Conservation (phyloP, 2,113 vertebrate genomes). For the Lampris incognitus region DNA sequence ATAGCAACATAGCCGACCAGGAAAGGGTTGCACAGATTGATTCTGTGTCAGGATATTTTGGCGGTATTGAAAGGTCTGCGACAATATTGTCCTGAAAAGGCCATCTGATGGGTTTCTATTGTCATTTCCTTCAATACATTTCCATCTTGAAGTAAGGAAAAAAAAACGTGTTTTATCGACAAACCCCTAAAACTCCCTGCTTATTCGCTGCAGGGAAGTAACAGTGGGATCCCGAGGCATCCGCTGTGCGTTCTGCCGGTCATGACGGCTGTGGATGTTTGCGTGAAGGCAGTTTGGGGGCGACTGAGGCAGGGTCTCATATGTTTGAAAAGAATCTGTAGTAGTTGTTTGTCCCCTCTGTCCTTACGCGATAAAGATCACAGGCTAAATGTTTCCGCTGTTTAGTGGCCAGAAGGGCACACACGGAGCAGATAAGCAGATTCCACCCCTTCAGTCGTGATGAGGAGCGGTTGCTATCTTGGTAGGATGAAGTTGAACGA, state of each 20-base stretch:
- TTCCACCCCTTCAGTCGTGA: conserved; percentile 21
- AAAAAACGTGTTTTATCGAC: too few relatives aligned
- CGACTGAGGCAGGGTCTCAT: conserved; percentile 18
- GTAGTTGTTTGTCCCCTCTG: conserved; percentile 26
- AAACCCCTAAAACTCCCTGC: too few relatives aligned
- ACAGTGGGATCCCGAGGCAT: not conserved
- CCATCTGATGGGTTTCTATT: too few relatives aligned
- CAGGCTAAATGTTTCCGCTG: conserved; percentile 73
- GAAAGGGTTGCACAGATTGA: too few relatives aligned
- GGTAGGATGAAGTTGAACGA: not conserved
- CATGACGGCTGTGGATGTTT: conserved; percentile 9
- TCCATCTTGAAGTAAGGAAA: too few relatives aligned
- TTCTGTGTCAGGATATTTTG: too few relatives aligned
- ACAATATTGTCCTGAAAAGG: too few relatives aligned
- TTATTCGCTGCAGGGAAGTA: not conserved
- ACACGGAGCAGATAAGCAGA: conserved; percentile 52
- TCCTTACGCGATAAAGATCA: conserved; percentile 65
- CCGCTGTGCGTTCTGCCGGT: not conserved
- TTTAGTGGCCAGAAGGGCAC: conserved; percentile 55
- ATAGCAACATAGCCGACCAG: too few relatives aligned
- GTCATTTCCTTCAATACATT: too few relatives aligned
- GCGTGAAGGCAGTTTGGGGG: not conserved
- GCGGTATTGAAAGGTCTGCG: too few relatives aligned
- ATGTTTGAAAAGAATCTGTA: conserved; percentile 27
- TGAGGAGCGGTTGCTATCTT: not conserved